phyloP scores from a whole-genome alignment of 2,797 vertebrate genomes.

The Rhyacichthys aspro region DNA sequence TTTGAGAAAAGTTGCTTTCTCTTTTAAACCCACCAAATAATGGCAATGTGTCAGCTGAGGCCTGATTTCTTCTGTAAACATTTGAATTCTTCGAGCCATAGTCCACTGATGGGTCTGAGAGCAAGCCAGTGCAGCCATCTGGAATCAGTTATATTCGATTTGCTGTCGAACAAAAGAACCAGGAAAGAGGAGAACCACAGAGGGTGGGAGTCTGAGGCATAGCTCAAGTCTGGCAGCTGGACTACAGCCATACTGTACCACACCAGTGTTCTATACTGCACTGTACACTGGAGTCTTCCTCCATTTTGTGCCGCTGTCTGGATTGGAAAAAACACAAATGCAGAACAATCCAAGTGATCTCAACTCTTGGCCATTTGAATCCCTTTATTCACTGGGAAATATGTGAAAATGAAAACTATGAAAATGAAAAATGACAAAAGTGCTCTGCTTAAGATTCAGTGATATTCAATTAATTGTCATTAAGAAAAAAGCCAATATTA shows the following conservation, averaged over 20 bases:
- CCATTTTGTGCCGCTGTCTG: background rate
- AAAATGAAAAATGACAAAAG: no score
- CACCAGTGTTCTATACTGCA: background rate
- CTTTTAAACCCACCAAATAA: no score
- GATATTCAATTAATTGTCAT: no score
- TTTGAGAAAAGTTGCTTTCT: no score
- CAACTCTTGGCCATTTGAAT: no score
- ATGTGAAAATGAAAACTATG: no score
- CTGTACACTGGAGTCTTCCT: constrained; percentile 1
- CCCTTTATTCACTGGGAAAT: no score
- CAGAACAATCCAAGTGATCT: no score
- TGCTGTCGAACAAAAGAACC: constrained; percentile 16
- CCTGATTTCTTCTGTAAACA: background rate
- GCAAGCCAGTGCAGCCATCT: background rate
- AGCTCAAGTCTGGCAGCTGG: background rate
- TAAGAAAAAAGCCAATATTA: no score
- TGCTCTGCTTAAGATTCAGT: no score
- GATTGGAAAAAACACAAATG: background rate
- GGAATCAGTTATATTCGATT: constrained; percentile 10
- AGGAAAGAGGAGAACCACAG: constrained; percentile 11
- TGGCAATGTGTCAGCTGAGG: constrained; percentile 1
- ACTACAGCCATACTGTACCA: constrained; percentile 6
- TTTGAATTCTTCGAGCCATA: background rate
- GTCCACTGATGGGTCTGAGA: constrained; percentile 2
- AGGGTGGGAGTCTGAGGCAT: constrained; percentile 10